Evolutionary conservation across 2,888 invertebrate species (phyloP).

Genomic region (Lypha dubia): DNA sequence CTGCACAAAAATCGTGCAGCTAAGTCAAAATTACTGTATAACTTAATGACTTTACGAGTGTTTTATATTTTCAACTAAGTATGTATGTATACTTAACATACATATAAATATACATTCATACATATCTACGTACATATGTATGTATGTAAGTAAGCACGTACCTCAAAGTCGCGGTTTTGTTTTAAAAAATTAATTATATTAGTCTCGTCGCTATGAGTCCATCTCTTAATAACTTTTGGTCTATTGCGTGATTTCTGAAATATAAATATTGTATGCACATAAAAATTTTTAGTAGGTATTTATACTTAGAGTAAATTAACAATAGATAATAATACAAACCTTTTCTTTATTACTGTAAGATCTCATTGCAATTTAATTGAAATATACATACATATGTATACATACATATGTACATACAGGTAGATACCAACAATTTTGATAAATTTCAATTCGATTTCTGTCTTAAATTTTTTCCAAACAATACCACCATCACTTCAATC

Average conservation of each 20-base stretch:
- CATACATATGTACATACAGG: not conserved
- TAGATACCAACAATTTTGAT: not conserved
- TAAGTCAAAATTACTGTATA: no score
- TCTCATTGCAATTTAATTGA: conserved; percentile 25
- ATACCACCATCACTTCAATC: no score
- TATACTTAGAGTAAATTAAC: not conserved
- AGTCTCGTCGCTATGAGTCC: conserved; percentile 46
- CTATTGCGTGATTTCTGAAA: conserved; percentile 41
- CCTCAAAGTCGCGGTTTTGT: conserved; percentile 46
- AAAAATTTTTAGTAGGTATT: not conserved
- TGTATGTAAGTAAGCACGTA: not conserved
- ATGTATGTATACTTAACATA: not conserved
- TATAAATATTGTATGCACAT: not conserved
- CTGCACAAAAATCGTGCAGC: no score
- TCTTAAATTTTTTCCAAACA: no score
- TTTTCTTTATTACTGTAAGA: conserved; percentile 11
- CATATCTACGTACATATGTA: not conserved
- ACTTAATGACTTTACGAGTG: no score
- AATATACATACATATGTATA: not conserved
- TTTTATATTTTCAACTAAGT: no score
- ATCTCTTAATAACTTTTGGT: conserved; percentile 7
- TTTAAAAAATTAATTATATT: conserved; percentile 51
- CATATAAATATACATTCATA: not conserved
- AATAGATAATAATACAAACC: conserved; percentile 28
- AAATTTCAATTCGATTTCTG: not conserved